A percentile compares a stretch with the other conserved stretches of the same genome.
phyloP scores from a whole-genome alignment of 2,888 invertebrate genomes.

The Pandemis heparana region DNA sequence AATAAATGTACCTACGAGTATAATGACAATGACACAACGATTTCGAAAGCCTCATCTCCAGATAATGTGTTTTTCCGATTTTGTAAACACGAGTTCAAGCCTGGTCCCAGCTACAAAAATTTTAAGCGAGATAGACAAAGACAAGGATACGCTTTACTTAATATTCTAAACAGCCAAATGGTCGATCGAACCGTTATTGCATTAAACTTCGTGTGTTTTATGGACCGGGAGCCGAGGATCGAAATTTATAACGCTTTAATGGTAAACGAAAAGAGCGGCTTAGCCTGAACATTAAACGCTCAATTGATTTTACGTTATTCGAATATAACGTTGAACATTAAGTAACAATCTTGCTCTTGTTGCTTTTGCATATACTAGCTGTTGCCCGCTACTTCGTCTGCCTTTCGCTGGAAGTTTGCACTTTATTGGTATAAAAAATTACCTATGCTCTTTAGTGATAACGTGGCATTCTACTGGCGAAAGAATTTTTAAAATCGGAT shows the following conservation, averaged over 20 bases:
- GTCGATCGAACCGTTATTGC: slow-evolving; percentile 34
- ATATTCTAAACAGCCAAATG: neutral
- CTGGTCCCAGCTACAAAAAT: too few relatives aligned
- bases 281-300: slow-evolving; percentile 44
- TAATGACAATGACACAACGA: too few relatives aligned
- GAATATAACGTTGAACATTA: neutral
- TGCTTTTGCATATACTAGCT: neutral
- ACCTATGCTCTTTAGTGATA: too few relatives aligned
- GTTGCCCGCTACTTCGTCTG: too few relatives aligned
- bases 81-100: too few relatives aligned
- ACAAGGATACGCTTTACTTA: neutral
- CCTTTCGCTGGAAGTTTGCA: too few relatives aligned
- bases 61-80: too few relatives aligned
- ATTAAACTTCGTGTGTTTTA: slow-evolving; percentile 41
- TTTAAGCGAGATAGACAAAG: neutral
- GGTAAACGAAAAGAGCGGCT: slow-evolving; percentile 40
- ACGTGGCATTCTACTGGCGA: too few relatives aligned
- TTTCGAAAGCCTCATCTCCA: too few relatives aligned
- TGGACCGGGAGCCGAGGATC: slow-evolving; percentile 45
- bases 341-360: neutral
- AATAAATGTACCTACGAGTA: too few relatives aligned
- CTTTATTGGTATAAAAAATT: too few relatives aligned
- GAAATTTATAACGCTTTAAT: slow-evolving; percentile 45
- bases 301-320: slow-evolving; percentile 42
- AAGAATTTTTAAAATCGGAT: too few relatives aligned